phyloP scores from a whole-genome alignment of 2,797 vertebrate species.

The Hafferia zeledoni region DNA sequence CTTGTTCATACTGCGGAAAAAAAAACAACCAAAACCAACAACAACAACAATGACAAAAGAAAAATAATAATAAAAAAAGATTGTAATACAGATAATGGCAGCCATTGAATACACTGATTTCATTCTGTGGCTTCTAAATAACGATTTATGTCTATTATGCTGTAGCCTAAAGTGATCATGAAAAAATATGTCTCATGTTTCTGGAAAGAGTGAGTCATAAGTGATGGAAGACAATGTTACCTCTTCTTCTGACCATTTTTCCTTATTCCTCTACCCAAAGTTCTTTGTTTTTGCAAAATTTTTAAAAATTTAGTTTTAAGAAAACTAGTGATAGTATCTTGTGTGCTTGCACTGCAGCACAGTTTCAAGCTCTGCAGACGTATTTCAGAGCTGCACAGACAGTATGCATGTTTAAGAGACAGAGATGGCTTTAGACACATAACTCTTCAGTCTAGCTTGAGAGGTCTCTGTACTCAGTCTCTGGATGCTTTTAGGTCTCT shows the following conservation, averaged over 20 bases:
- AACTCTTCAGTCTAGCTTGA: neutral
- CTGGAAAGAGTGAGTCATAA: neutral
- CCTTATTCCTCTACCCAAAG: neutral
- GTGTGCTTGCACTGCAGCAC: neutral
- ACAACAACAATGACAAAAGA: too few relatives aligned
- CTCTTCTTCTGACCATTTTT: neutral
- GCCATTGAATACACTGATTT: neutral
- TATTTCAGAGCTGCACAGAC: neutral
- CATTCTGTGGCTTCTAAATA: neutral
- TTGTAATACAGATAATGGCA: neutral
- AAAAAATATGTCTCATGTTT: neutral
- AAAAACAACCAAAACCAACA: too few relatives aligned
- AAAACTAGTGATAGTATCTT: neutral
- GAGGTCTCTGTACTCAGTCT: neutral
- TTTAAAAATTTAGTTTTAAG: neutral
- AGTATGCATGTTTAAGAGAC: neutral
- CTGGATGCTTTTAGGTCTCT: neutral
- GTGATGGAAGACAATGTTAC: neutral
- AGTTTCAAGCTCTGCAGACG: neutral
- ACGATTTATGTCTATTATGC: neutral
- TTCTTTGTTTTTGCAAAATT: neutral
- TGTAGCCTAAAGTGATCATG: neutral
- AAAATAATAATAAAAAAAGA: neutral
- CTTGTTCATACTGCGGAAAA: neutral
- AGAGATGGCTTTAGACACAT: neutral